Evolutionary conservation across 2,797 vertebrate species (phyloP), one percentile per base, ranked within the genome.

Genomic region (Adelosebastes latens): DNA sequence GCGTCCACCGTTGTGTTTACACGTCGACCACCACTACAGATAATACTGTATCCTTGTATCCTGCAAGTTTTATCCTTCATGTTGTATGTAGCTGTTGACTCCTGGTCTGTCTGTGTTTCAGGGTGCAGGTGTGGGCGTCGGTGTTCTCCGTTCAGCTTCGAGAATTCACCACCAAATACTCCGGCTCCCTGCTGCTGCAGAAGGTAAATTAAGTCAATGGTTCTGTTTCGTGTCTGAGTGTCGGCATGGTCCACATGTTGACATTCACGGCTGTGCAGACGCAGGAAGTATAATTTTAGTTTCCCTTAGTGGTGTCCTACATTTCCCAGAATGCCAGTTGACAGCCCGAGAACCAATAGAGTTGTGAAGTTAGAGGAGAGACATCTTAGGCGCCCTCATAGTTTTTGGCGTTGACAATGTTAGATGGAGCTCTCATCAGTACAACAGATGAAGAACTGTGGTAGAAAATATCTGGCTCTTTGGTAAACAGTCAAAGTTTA

Each of bases 121-220:
- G 98, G 84, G 97, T 99, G 91, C 98, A 99, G 92, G 91, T 96
- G 73, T 99, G 98, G 98, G 97, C 98, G 18, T 92, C 95, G 11
- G 77, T 90, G 58, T 94, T 99, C 22, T 96, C 97, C 42, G 86
- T 68, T 76, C 93, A 98, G 73, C 89, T 99, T 2, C 95, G 96
- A 70, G 93, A 95, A 13, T 14, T 96, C 0, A 88, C 95, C 59
- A 93, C 92, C 55, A 98, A 96, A 84, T 97, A 97, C 73, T 99
- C 98, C 0, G 98, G 98, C 65, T 97, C 97, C 60, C 95, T 96
- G 25, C 90, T 99, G 67, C 85, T 99, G 81, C 98, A 99, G 92
- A 99, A 99, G 97, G 98, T 99, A 95, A 39, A 18, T 46, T 16
- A 46, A 46, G 42, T 46, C 16, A 46, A 16, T 46, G 42, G 3